Conservation (phyloP, 2,797 vertebrate species). For the Catamblyrhynchus diadema region DNA sequence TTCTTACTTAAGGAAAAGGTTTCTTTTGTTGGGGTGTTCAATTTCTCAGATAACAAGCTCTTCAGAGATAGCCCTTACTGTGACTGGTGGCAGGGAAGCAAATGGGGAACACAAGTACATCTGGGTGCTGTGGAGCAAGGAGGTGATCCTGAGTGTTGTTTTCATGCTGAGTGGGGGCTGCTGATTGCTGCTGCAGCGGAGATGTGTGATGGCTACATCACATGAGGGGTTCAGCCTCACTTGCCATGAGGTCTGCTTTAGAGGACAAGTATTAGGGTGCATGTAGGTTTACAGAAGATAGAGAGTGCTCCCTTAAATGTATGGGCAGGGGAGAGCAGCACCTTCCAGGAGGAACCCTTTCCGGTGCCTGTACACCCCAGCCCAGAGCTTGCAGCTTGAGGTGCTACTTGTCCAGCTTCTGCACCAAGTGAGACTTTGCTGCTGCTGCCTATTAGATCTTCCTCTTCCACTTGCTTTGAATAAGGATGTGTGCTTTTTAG, state of each 20-base stretch:
- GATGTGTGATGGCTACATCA: too few relatives aligned
- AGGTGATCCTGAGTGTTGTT: accelerated
- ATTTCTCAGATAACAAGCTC: neutral
- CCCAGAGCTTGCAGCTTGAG: neutral
- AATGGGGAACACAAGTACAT: too few relatives aligned
- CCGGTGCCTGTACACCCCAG: neutral
- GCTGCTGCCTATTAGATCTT: neutral
- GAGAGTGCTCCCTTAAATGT: neutral
- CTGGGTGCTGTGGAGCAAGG: neutral
- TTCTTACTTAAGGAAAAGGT: neutral
- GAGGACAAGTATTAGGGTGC: neutral
- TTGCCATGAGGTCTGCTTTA: neutral
- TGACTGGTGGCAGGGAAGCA: accelerated
- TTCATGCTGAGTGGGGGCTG: accelerated
- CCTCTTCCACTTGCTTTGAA: neutral
- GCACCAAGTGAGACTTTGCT: neutral
- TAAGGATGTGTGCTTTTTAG: accelerated
- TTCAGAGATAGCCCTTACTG: neutral
- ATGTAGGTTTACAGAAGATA: neutral
- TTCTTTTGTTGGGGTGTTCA: neutral
- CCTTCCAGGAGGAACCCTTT: neutral
- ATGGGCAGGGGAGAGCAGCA: neutral
- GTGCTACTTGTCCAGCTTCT: neutral
- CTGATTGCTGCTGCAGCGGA: neutral
- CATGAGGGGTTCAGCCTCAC: neutral